Base-by-base conservation (phyloP, 2,888 invertebrate genomes). In the Xestoiulus laeticollis region DNA sequence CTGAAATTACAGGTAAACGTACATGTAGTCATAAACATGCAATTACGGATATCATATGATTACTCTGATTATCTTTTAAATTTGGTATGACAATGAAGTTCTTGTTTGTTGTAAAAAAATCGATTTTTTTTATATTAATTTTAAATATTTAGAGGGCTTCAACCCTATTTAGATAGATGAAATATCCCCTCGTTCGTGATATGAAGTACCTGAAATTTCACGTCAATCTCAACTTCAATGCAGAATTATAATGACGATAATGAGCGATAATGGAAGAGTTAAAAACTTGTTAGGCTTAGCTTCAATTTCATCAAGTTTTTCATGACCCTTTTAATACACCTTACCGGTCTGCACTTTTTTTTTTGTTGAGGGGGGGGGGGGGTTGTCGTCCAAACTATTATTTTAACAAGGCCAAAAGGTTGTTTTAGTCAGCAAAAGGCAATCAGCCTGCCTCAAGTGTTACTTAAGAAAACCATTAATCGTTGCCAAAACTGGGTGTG, bases 401-500 rank as follows among this genome's bases (percentile, higher is more conserved):
- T 78, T 30, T 78, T 78, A 78, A 78, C 78, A 78, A 78, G 78
- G 78, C 78, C 78, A 78, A 78, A 78, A 78, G 78, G 78, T 78
- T 78, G 78, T 78, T 30, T 78, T 78, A 78, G 78, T 78, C 78
- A 78, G 30, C 78, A 78, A 78, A 78, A 78, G 78, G 78, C 78
- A 16, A 78, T 78, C 78, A 78, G 78, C 30, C 78, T 78, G 78
- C 78, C 78, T 78, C 78, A 30, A 78, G 78, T 78, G 78, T 78
- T 78, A 78, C 78, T 78, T 78, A 78, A 78, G 78, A 78, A 78
- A 78, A 78, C 78, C 78, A 78, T 78, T 78, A 78, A 78, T 78
- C 78, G 78, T 78, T 78, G 78, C 78, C 78, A 78, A 78, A 78
- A 78, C 30, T 78, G 78, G 78, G 78, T 78, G 78, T 78, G 78